Base-by-base conservation (phyloP, 1,140 invertebrate species). In the Drosophila erecta region DNA sequence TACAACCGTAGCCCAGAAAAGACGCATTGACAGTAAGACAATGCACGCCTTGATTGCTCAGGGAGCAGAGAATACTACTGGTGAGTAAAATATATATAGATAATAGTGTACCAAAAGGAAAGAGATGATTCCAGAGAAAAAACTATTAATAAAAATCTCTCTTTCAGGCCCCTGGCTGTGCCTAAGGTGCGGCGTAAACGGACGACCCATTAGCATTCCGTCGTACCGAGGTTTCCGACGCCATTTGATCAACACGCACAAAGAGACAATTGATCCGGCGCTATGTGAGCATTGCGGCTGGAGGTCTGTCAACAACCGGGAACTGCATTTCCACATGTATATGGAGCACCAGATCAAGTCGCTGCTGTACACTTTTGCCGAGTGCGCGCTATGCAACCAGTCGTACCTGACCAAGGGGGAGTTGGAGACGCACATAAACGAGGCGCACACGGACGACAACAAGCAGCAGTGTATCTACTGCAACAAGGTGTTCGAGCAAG, bases 211-310 rank as follows among this genome's bases (percentile, higher is more conserved):
- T 22, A 94, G 95, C 83, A 97, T 97, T 89, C 94, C 95, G 20
- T 94, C 95, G 24, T 97, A 97, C 90, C 95, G 95, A 61, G 94
- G 95, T 67, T 97, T 96, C 81, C 94, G 96, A 57, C 94, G 95
- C 61, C 97, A 97, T 93, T 94, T 97, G 91, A 95, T 96, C 35
- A 96, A 97, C 74, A 94, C 96, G 0, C 96, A 97, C 79, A 95
- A 95, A 77, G 95, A 97, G 77, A 96, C 95, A 72, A 96, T 97
- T 62, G 95, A 97, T 90, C 93, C 95, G 2, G 94, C 94, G 24
- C 94, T 98, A 57, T 97, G 97, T 92, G 96, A 97, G 90, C 95
- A 97, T 79, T 98, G 96, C 92, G 97, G 97, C 0, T 95, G 96
- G 71, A 95, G 95, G 77, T 95, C 96, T 12, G 93, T 93, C 0